Base-by-base conservation (phyloP, 2,888 invertebrate species). In the Crocallis elinguaria region DNA sequence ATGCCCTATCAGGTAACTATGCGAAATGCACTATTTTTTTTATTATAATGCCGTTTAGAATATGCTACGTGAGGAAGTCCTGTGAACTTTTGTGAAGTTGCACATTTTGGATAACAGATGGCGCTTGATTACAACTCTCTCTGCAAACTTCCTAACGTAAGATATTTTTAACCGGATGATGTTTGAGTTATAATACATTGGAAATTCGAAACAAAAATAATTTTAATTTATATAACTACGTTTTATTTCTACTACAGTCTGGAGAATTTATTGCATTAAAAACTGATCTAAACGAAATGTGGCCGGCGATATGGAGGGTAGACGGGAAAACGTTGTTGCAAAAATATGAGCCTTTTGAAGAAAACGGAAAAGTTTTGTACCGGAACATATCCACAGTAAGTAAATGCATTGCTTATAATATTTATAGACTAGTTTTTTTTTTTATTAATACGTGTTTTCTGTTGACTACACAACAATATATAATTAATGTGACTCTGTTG, bases 271-370 rank as follows among this genome's bases (percentile, higher is more conserved):
- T 98, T 60, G 96, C 97, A 29, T 93, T 97, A 74, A 96, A 96
- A 86, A 93, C 94, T 42, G 97, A 98, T 86, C 83, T 96, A 63
- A 93, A 93, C 53, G 94, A 95, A 78, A 95, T 97, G 81, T 96
- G 95, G 93, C 98, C 97, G 5, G 94, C 96, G 4, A 94, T 98
- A 71, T 98, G 98, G 98, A 94, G 97, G 82, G 96, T 98, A 32
- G 98, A 98, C 79, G 96, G 96, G 0, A 96, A 96, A 84, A 94
- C 95, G 13, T 91, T 96, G 61, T 83, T 96, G 57, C 96, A 96
- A 84, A 96, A 96, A 79, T 96, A 95, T 73, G 96, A 96, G 78
- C 95, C 96, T 3, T 96, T 96, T 72, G 95, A 95, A 66, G 95
- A 96, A 72, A 95, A 96, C 79, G 96, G 96, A 52, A 94, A 94